Evolutionary conservation across 2,113 vertebrate genomes (phyloP), one percentile per base, ranked within the genome.

Genomic region (Otocyon megalotis): DNA sequence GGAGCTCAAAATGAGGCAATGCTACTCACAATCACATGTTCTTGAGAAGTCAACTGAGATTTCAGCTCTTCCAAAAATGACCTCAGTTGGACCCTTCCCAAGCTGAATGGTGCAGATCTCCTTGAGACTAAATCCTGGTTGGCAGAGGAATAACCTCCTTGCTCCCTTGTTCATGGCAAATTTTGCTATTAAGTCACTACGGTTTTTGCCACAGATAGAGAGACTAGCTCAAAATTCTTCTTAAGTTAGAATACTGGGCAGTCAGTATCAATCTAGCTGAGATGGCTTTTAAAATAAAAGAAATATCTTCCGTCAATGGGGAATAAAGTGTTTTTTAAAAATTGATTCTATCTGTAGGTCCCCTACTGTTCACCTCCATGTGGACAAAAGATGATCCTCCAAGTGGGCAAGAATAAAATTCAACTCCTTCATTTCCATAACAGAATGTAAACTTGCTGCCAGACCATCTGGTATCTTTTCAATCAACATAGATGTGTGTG

Each of bases 381-480:
- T 88, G 91, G 58, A 89, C 30, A 79, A 43, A 16, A 37, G 54
- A 90, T 90, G 67, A 80, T 84, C 76, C 35, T 96, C 88, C 80
- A 95, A 96, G 63, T 82, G 71, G 76, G 48, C 28, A 74, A 82
- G 35, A 88, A 37, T 60, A 69, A 82, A 71, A 94, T 85, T 91
- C 71, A 62, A 19, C 28, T 76, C 28, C n/a, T 84, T 87, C 80
- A 88, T 97, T 94, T 93, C 28, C 93, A 77, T 43, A 76, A 74
- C 54, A 81, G 90, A 84, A 22, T 67, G 10, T 69, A 54, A 97
- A 32, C 74, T 95, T 85, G 58, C 28, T 95, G 63, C 32, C 90
- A 95, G 84, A 67, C 88, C 88, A 98, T 96, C 94, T 97, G 94
- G 43, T 92, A 48, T n/a, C 19, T 90, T 96, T 92, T 94, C 15